These are phyloP conservation scores for Hydropsyche betteni DNA, from an alignment of 2,888 invertebrate species.

Conservation along the genomic window DNA sequence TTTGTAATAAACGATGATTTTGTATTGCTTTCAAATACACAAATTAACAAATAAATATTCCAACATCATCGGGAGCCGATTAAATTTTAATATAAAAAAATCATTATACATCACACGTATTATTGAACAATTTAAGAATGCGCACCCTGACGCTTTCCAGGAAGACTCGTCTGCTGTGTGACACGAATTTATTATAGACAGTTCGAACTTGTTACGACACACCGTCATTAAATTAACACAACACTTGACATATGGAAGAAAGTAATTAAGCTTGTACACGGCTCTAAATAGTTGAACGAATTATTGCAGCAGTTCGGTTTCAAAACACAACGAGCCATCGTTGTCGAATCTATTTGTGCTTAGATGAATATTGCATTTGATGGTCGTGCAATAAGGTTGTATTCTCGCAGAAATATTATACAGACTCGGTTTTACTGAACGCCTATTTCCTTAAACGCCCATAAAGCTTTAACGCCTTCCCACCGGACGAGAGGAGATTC, in stretches of 20 bases:
- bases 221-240: too few relatives aligned
- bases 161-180: too few relatives aligned
- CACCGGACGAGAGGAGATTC: constrained; percentile 27
- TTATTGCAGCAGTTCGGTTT: not conserved
- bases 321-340: constrained; percentile 8
- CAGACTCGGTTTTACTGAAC: constrained; percentile 13
- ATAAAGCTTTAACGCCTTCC: constrained; percentile 37
- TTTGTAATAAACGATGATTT: too few relatives aligned
- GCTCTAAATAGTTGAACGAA: not conserved
- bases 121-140: too few relatives aligned
- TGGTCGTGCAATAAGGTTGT: constrained; percentile 28
- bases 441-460: constrained; percentile 46
- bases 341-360: constrained; percentile 16
- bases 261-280: not conserved
- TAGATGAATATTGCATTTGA: constrained; percentile 27
- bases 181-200: too few relatives aligned
- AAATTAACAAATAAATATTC: too few relatives aligned
- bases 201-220: too few relatives aligned
- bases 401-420: constrained; percentile 8
- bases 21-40: too few relatives aligned
- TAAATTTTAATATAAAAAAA: too few relatives aligned
- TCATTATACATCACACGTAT: too few relatives aligned
- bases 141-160: too few relatives aligned
- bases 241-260: not conserved
- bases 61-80: too few relatives aligned